Base-by-base conservation (phyloP, 1,140 invertebrate genomes). In the Babylonia areolata region DNA sequence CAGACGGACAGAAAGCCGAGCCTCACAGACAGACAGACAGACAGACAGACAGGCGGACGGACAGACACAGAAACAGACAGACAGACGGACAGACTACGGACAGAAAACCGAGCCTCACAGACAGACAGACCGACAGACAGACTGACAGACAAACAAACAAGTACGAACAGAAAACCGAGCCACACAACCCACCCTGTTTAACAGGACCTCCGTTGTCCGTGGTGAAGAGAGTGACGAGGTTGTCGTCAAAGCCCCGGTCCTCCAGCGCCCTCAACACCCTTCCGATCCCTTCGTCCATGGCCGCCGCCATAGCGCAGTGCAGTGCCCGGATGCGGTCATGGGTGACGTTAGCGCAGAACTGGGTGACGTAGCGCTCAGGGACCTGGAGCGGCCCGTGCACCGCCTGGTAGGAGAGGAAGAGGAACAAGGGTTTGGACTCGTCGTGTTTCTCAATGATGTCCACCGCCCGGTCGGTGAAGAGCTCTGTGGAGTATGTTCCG, bases 231-330 rank as follows among this genome's bases (percentile, higher is more conserved):
- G 93, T 88, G 28, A 93, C 73, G 17, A 90, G 87, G 77, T 94
- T 91, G 17, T 93, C 81, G 69, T 90, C 87, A 54, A 91, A 82
- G 0, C 95, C 94, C 46, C 94, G 95, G 39, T 86, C 39, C 51
- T 87, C 69, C 23, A 91, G 85, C 17, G 86, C 87, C 15, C 75
- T 28, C 28, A 88, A 88, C 1, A 91, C 81, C 54, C 89, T 90
- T 6, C 91, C 90, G n/a, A 91, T 88, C 40, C 89, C 91, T 17
- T 90, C 91, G 69, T 91, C 91, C 78, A 91, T 40, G 3, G 91
- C 91, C 15, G 89, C 88, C 2, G 89, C 89, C 91, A 91, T 91
- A n/a, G 89, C 91, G 42, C 69, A 83, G 20, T 64, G 81, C 58
- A 40, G 0, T 20, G 39, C 37, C 54, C 81, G 81, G 31, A n/a